phyloP scores from a whole-genome alignment of 2,888 invertebrate genomes.

The Desoria tigrina region DNA sequence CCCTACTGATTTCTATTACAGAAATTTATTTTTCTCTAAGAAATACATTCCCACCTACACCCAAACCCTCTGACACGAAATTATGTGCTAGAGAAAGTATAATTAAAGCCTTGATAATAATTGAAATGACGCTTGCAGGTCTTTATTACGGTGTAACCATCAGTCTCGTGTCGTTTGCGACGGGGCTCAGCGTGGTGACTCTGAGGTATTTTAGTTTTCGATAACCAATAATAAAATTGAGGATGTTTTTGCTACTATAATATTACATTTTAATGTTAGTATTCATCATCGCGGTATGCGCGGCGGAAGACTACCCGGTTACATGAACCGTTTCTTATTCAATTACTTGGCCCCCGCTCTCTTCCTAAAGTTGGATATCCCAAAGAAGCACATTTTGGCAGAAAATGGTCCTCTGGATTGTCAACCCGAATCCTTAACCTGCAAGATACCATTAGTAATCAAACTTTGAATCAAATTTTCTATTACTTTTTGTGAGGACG shows the following conservation, averaged over 20 bases:
- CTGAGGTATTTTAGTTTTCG: too few species aligned
- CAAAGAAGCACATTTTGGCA: conserved; percentile 22
- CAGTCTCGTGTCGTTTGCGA: conserved; percentile 57
- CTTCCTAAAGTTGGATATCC: conserved; percentile 54
- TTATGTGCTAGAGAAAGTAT: too few species aligned
- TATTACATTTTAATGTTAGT: too few species aligned
- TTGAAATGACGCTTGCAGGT: too few species aligned
- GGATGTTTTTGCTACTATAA: too few species aligned
- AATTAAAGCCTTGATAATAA: too few species aligned
- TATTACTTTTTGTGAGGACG: background rate
- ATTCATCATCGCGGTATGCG: conserved; percentile 60
- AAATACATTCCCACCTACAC: too few species aligned
- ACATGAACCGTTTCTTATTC: conserved; percentile 58
- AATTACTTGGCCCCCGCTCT: conserved; percentile 57
- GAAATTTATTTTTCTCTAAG: too few species aligned
- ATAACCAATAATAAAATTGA: too few species aligned
- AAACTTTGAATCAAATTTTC: too few species aligned
- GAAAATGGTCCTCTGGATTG: background rate
- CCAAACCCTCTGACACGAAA: too few species aligned
- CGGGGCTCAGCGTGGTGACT: conserved; percentile 59
- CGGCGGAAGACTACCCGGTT: conserved; percentile 57
- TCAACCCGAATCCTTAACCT: conserved; percentile 9
- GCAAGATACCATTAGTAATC: conserved; percentile 17
- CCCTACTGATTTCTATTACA: background rate
- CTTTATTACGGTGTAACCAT: conserved; percentile 64